Evolutionary conservation across 2,797 vertebrate species (phyloP).

Genomic region (Pitangus sulphuratus): DNA sequence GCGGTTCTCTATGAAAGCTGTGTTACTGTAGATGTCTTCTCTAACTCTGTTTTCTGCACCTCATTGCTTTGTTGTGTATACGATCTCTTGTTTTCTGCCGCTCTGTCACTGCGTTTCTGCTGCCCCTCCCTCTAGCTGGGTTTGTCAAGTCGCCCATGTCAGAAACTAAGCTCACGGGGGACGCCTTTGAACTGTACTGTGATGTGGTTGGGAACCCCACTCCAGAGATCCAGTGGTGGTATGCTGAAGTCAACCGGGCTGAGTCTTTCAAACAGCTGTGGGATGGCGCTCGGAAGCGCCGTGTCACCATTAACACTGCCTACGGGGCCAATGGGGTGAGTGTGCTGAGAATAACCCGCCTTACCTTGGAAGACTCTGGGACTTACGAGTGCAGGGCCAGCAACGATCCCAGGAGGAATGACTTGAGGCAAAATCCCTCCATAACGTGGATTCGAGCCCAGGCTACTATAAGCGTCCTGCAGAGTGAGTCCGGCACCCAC

Average conservation of each 20-base stretch:
- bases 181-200: conserved; percentile 99
- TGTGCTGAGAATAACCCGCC: conserved; percentile 93
- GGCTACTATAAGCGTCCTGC: conserved; percentile 98
- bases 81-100: conserved; percentile 76
- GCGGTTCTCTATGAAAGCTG: conserved; percentile 52
- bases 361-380: conserved; percentile 97
- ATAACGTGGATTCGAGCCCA: conserved; percentile 99
- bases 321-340: conserved; percentile 95
- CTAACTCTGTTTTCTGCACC: conserved; percentile 78
- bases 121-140: conserved; percentile 94
- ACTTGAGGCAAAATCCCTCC: conserved; percentile 96
- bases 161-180: conserved; percentile 98
- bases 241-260: conserved; percentile 95
- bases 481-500: conserved; percentile 93
- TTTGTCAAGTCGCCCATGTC: conserved; percentile 99
- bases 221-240: conserved; percentile 99
- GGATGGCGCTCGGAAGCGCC: conserved; percentile 94
- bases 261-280: conserved; percentile 99
- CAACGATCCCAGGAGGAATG: conserved; percentile 97
- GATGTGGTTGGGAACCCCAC: conserved; percentile 96
- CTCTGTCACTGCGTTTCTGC: conserved; percentile 82
- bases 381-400: conserved; percentile 99
- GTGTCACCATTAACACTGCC: conserved; percentile 95
- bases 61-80: conserved; percentile 77
- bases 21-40: conserved; percentile 68